Conservation (phyloP, 2,113 vertebrate genomes). For the Nycticorax nycticorax region DNA sequence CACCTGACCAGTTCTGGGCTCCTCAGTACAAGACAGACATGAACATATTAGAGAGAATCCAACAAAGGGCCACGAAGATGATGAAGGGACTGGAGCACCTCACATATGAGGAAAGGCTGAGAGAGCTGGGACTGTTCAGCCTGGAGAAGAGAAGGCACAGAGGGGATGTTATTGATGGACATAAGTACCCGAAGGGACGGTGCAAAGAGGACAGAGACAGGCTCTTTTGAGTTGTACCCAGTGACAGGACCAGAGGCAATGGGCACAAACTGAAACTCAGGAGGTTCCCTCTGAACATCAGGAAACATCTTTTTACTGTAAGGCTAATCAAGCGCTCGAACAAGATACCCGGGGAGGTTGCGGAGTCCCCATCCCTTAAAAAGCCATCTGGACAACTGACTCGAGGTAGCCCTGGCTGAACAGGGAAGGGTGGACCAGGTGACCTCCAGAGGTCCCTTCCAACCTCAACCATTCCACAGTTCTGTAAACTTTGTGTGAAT, state of each 20-base stretch:
- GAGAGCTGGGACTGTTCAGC: not conserved
- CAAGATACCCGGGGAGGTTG: not conserved
- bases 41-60: not conserved
- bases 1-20: not conserved
- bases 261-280: not conserved
- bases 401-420: not conserved
- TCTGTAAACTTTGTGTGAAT: not conserved
- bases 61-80: rapidly evolving
- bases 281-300: not conserved
- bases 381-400: not conserved
- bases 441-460: not conserved
- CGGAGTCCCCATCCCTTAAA: not conserved
- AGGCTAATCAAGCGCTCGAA: not conserved
- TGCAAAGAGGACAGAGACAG: not conserved
- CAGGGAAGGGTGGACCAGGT: not conserved
- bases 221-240: not conserved
- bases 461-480: not conserved
- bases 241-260: not conserved
- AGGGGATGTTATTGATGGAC: not conserved
- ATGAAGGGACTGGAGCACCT: not conserved
- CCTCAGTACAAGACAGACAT: not conserved
- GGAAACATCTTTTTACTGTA: not conserved
- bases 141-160: not conserved
- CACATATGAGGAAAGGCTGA: not conserved
- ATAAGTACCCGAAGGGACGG: no score